Base-by-base conservation (phyloP, 92 coral and sea anemone species). In the Epizoanthus stellaris region DNA sequence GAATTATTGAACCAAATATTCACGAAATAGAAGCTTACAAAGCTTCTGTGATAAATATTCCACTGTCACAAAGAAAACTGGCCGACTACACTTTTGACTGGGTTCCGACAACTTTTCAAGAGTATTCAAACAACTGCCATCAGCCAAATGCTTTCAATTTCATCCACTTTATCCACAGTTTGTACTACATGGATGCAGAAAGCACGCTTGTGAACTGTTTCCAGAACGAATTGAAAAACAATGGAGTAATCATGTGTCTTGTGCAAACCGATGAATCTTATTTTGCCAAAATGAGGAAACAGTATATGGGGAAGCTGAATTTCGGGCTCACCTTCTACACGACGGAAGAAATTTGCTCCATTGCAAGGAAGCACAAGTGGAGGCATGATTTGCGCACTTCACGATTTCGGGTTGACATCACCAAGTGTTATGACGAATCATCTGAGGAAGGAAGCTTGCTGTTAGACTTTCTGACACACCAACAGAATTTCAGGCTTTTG, bases 111-210 rank as follows among this genome's bases (percentile, higher is more conserved):
- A 88, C 80, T 39, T 88, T 88, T 71, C 63, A 36, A 42, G 91
- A 83, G 59, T 88, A 88, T 56, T 59, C 79, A 40, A 86, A 86
- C 68, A 85, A 70, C 58, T 42, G 68, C 49, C 85, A 77, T 57
- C 83, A 79, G 73, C 83, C 83, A 12, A 79, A 79, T 45, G 64
- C 70, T 11, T 75, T 84, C 58, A 88, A 88, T 58, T 76, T 88
- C 49, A 79, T 82, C 8, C 82, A 82, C 80, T 84, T 88, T 64
- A 83, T 88, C 69, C 91, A 88, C 61, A 88, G 91, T 49, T 66
- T 88, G 8, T 88, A 88, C 38, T 88, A 80, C 81, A 82, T 82
- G 86, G 91, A 88, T 67, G 85, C 91, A 19, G 91, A 88, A 19
- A 85, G 75, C 54, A 70, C 88, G 12, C 80, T 88, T 4, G 70